phyloP scores from a whole-genome alignment of 2,797 vertebrate genomes.

The Anguilla anguilla region DNA sequence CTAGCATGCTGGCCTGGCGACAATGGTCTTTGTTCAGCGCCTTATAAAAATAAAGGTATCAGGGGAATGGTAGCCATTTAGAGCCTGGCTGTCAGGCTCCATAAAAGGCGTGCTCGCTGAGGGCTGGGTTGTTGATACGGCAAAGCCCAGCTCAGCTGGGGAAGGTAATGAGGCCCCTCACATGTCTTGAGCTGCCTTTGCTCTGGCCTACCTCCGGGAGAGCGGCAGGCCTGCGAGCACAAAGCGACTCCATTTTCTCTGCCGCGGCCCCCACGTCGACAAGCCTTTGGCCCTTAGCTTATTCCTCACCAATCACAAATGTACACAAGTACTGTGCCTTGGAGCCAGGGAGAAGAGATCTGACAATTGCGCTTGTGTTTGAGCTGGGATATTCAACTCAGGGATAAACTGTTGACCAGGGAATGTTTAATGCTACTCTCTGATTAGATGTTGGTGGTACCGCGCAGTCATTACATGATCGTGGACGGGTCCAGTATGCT shows the following conservation, averaged over 20 bases:
- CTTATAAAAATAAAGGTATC: constrained; percentile 56
- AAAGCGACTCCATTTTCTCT: constrained; percentile 7
- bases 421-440: not conserved
- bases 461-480: not conserved
- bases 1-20: constrained; percentile 5
- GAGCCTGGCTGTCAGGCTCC: constrained; percentile 62
- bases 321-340: not conserved
- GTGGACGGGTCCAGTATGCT: not conserved
- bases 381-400: not conserved
- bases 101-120: constrained; percentile 61
- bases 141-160: constrained; percentile 47
- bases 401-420: not conserved
- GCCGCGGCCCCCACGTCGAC: not conserved
- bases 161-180: constrained; percentile 50
- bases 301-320: not conserved
- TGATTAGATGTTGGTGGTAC: too few relatives aligned
- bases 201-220: not conserved
- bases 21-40: constrained; percentile 48
- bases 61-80: constrained; percentile 65
- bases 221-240: not conserved
- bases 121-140: constrained; percentile 58
- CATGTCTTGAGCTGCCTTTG: not conserved
- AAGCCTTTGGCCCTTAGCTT: not conserved
- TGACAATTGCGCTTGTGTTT: not conserved
- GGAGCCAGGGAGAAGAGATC: not conserved